A percentile compares a stretch with the other conserved stretches of the same genome.
phyloP scores from a whole-genome alignment of 2,113 vertebrate species.

The Leptobrachium leishanense region DNA sequence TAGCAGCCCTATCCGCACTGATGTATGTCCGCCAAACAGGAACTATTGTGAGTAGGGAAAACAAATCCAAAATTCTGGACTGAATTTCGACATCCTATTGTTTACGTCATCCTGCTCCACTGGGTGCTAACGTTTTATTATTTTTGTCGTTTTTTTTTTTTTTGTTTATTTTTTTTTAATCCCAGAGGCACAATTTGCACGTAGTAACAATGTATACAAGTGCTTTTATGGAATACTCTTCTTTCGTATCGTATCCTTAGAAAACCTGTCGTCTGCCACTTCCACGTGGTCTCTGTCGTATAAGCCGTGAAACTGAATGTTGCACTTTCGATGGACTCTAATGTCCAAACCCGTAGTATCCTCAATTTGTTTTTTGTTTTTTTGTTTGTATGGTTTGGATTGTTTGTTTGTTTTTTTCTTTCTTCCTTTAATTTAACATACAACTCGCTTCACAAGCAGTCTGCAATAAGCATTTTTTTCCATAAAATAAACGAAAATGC shows the following conservation, averaged over 20 bases:
- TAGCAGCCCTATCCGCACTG: constrained; percentile 12
- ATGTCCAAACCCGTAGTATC: neutral
- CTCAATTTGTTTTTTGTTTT: constrained; percentile 7
- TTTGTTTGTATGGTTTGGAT: neutral
- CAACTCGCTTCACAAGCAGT: neutral
- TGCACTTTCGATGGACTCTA: constrained; percentile 12
- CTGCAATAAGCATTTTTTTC: constrained; percentile 24
- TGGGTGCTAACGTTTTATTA: constrained; percentile 32
- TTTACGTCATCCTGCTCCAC: neutral
- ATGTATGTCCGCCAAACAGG: neutral
- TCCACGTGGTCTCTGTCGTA: neutral
- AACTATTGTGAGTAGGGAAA: neutral
- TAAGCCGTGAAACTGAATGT: neutral
- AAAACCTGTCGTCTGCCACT: neutral
- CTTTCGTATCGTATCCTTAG: neutral
- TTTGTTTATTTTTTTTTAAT: neutral
- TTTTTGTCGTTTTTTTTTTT: neutral
- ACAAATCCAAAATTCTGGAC: neutral
- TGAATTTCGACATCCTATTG: neutral
- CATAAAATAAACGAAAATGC: neutral
- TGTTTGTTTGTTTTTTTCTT: neutral
- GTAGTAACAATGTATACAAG: neutral
- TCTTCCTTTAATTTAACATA: constrained; percentile 5
- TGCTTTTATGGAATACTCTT: constrained; percentile 28
- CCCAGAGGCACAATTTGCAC: constrained; percentile 39